phyloP scores from a whole-genome alignment of 2,888 invertebrate species.

The Luffia ferchaultella region DNA sequence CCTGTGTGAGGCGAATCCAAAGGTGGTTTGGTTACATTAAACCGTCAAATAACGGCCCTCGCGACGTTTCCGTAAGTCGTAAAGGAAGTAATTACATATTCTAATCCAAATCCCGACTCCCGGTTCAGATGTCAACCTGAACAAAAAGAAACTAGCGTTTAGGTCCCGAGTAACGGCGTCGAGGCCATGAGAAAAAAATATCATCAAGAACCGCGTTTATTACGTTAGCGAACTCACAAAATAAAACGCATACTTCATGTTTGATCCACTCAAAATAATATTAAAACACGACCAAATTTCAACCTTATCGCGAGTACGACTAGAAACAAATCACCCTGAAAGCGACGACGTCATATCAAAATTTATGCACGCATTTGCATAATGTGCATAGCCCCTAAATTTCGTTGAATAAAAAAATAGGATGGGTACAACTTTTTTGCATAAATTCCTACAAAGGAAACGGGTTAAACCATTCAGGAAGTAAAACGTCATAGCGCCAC shows the following conservation, averaged over 20 bases:
- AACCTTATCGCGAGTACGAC: constrained; percentile 17
- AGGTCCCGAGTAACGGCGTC: constrained; percentile 50
- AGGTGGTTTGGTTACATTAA: constrained; percentile 13
- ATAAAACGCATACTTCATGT: constrained; percentile 55
- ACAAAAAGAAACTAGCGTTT: constrained; percentile 36
- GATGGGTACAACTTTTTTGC: constrained; percentile 68
- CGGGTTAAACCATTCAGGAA: constrained; percentile 64
- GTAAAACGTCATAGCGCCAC: constrained; percentile 54
- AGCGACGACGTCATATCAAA: constrained; percentile 30
- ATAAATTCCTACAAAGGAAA: constrained; percentile 66
- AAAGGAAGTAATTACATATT: constrained; percentile 67
- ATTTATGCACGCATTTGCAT: constrained; percentile 68
- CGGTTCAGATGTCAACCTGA: constrained; percentile 59
- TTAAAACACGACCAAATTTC: constrained; percentile 21
- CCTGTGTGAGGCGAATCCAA: constrained; percentile 21
- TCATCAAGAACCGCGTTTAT: constrained; percentile 44
- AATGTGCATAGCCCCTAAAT: constrained; percentile 66
- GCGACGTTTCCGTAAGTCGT: constrained; percentile 59
- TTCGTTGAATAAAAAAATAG: constrained; percentile 68
- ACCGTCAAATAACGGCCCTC: constrained; percentile 28
- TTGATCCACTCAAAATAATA: constrained; percentile 37
- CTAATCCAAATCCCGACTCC: constrained; percentile 51
- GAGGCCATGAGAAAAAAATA: constrained; percentile 55
- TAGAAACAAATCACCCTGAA: constrained; percentile 8
- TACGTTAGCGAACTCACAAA: constrained; percentile 27